phyloP scores from a whole-genome alignment of 2,113 vertebrate genomes.

The Brevimyrus niger region DNA sequence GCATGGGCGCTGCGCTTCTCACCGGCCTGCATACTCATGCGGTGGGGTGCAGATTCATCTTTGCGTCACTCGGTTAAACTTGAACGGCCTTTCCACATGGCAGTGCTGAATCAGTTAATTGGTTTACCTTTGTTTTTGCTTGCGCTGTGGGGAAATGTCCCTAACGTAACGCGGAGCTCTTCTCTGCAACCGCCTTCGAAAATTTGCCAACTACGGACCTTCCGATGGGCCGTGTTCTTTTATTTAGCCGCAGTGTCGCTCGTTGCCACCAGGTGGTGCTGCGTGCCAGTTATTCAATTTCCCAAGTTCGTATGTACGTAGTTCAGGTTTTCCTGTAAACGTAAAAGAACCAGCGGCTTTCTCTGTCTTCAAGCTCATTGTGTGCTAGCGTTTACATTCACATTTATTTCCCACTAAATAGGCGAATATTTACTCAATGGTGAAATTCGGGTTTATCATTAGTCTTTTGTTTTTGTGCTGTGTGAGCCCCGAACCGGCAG shows the following conservation, averaged over 20 bases:
- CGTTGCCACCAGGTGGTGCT: neutral
- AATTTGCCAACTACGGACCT: neutral
- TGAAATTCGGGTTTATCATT: neutral
- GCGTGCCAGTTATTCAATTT: neutral
- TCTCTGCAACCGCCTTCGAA: neutral
- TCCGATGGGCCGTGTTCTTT: neutral
- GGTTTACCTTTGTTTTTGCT: too few species aligned
- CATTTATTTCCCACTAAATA: neutral
- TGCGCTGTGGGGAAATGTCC: neutral
- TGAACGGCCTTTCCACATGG: neutral
- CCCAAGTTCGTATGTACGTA: neutral
- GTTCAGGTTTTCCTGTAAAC: neutral
- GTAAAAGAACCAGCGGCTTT: neutral
- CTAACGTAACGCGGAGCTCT: neutral
- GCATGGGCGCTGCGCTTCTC: neutral
- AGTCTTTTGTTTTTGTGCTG: neutral
- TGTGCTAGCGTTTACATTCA: neutral
- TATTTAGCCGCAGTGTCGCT: neutral
- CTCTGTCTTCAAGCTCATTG: neutral
- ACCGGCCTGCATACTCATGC: neutral
- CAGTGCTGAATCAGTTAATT: neutral
- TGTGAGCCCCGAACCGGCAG: neutral
- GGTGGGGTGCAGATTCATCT: neutral
- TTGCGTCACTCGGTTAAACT: neutral
- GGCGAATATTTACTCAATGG: neutral